phyloP scores from a whole-genome alignment of 2,888 invertebrate species.

The Eubasilissa splendida region DNA sequence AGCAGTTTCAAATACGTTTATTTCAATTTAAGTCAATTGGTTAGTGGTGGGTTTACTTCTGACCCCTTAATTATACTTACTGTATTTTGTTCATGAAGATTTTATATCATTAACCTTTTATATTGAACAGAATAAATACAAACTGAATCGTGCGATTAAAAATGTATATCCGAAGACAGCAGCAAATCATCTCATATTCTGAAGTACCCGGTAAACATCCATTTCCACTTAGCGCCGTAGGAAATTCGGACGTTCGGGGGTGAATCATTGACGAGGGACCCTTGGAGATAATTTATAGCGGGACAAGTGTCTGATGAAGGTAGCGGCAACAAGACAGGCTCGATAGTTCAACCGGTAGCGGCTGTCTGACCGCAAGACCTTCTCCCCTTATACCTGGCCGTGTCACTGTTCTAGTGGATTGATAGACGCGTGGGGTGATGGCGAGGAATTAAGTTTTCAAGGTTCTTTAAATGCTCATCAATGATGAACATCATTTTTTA shows the following conservation, averaged over 20 bases:
- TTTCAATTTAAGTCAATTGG: too few species aligned
- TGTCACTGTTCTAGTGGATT: not conserved
- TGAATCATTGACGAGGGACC: slow-evolving; percentile 8
- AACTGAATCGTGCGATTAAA: too few species aligned
- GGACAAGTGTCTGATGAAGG: slow-evolving; percentile 8
- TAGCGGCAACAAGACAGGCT: not conserved
- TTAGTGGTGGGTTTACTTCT: too few species aligned
- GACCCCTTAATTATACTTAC: too few species aligned
- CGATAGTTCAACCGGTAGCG: slow-evolving; percentile 9
- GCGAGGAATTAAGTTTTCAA: not conserved
- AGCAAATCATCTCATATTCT: too few species aligned
- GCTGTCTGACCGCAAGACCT: slow-evolving; percentile 7
- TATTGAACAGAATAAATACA: too few species aligned
- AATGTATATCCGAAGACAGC: too few species aligned
- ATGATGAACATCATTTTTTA: too few species aligned
- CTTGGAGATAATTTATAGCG: slow-evolving; percentile 15
- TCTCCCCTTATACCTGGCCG: not conserved
- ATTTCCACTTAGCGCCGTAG: slow-evolving; percentile 13
- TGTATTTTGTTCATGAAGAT: too few species aligned
- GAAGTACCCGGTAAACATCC: not conserved
- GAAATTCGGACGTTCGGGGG: slow-evolving; percentile 4
- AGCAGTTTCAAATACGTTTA: too few species aligned
- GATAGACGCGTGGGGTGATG: not conserved
- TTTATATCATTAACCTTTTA: too few species aligned
- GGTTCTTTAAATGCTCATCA: too few species aligned